Conservation (phyloP, 2,113 vertebrate genomes). For the Anser cygnoides region DNA sequence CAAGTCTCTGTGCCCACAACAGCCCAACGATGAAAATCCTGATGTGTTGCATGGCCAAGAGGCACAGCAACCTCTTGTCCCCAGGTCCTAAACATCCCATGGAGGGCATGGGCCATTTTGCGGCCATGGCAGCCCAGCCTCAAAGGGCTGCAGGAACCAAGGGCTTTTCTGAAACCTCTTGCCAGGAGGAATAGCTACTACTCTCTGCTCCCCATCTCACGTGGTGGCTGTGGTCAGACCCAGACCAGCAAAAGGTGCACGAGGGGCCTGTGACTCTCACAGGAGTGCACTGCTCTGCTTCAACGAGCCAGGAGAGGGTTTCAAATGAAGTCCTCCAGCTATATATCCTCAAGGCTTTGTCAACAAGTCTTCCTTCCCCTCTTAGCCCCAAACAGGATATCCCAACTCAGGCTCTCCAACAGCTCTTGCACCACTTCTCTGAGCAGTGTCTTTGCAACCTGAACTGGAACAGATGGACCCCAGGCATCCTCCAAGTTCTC, state of each 20-base stretch:
- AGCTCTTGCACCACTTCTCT: background rate
- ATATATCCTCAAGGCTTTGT: too few relatives aligned
- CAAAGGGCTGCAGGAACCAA: background rate
- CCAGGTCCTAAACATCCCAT: background rate
- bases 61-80: background rate
- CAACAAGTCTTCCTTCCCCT: too few relatives aligned
- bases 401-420: background rate
- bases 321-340: too few relatives aligned
- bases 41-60: background rate
- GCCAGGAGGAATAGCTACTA: background rate
- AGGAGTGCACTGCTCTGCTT: background rate
- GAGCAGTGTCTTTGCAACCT: background rate
- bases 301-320: background rate
- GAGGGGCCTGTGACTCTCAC: background rate
- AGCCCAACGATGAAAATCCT: too few relatives aligned
- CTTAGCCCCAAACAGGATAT: too few relatives aligned
- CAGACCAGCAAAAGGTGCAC: fast-evolving
- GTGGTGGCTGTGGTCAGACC: background rate
- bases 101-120: background rate
- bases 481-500: background rate
- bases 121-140: background rate
- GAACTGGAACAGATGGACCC: background rate
- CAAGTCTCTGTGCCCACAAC: background rate
- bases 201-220: background rate
- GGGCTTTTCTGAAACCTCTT: background rate